A percentile compares a stretch with the other conserved stretches of the same genome.
Conservation (phyloP, 2,888 invertebrate species). For the Phytoseiulus persimilis region DNA sequence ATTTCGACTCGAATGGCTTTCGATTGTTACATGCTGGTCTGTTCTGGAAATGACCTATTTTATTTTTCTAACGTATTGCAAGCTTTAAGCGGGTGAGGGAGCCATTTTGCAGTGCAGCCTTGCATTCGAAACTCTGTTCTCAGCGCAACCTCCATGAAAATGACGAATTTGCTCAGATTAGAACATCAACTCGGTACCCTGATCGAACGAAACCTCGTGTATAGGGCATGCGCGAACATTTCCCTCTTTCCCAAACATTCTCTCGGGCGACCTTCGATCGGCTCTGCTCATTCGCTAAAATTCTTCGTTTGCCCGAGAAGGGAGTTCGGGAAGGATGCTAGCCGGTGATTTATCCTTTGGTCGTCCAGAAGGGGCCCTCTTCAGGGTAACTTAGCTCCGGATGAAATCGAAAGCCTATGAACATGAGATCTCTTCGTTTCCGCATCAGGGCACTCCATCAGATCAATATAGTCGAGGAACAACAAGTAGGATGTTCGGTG, state of each 20-base stretch:
- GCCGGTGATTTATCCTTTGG: too few species aligned
- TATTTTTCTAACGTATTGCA: background rate
- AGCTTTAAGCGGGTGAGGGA: background rate
- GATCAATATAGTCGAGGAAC: background rate
- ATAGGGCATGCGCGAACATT: background rate
- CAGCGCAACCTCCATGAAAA: background rate
- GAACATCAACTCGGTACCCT: background rate
- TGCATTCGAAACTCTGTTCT: background rate
- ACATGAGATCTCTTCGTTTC: background rate
- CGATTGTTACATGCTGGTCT: background rate
- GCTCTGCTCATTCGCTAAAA: too few species aligned
- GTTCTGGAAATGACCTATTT: background rate
- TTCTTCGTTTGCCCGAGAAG: too few species aligned
- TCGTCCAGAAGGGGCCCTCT: too few species aligned
- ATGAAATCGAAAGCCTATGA: background rate
- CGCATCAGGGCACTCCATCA: background rate
- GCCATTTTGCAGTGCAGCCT: background rate
- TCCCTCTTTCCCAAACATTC: too few species aligned
- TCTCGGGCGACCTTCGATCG: too few species aligned
- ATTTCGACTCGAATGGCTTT: background rate
- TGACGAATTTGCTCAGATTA: background rate
- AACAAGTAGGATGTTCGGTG: background rate
- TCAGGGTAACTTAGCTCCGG: too few species aligned
- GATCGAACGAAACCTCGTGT: background rate
- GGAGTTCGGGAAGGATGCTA: too few species aligned